Percentiles rank a stretch among this genome's conserved stretches.
Evolutionary conservation across 2,113 vertebrate species (phyloP).

Genomic region (Dicentrarchus labrax): DNA sequence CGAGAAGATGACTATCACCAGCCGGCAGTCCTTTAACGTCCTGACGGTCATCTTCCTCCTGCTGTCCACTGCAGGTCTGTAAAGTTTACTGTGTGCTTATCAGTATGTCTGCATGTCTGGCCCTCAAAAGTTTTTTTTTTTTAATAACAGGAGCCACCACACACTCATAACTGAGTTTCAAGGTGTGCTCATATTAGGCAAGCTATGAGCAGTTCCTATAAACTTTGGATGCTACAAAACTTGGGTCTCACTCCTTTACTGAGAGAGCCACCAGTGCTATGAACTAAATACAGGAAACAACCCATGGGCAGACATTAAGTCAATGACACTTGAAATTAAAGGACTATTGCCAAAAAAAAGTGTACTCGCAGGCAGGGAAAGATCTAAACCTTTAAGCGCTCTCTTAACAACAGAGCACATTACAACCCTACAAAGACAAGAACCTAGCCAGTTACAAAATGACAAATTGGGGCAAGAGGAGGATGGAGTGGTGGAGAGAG

Average conservation of each 20-base stretch:
- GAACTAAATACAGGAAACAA: conserved; percentile 33
- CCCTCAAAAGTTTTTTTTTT: not conserved
- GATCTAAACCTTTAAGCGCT: conserved; percentile 32
- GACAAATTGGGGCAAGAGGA: conserved; percentile 28
- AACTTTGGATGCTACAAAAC: conserved; percentile 2
- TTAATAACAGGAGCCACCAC: conserved; percentile 3
- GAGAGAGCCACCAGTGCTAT: conserved; percentile 15
- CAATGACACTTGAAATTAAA: conserved; percentile 40
- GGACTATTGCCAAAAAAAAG: conserved; percentile 28
- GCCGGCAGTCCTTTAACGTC: conserved; percentile 91
- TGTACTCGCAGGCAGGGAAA: conserved; percentile 30
- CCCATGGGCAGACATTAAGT: conserved; percentile 45
- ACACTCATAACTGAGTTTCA: not conserved
- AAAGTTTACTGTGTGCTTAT: conserved; percentile 24
- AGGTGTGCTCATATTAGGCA: not conserved
- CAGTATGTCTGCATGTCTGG: conserved; percentile 16
- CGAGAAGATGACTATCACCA: conserved; percentile 96
- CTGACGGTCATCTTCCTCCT: conserved; percentile 90
- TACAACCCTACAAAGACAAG: conserved; percentile 33
- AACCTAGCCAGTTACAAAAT: conserved; percentile 33
- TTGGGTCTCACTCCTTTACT: not conserved
- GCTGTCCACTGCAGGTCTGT: conserved; percentile 92
- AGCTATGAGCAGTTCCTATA: conserved; percentile 8
- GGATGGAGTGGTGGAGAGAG: not conserved
- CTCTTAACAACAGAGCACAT: conserved; percentile 14